phyloP scores from a whole-genome alignment of 2,797 vertebrate species.

The Pygocentrus nattereri region DNA sequence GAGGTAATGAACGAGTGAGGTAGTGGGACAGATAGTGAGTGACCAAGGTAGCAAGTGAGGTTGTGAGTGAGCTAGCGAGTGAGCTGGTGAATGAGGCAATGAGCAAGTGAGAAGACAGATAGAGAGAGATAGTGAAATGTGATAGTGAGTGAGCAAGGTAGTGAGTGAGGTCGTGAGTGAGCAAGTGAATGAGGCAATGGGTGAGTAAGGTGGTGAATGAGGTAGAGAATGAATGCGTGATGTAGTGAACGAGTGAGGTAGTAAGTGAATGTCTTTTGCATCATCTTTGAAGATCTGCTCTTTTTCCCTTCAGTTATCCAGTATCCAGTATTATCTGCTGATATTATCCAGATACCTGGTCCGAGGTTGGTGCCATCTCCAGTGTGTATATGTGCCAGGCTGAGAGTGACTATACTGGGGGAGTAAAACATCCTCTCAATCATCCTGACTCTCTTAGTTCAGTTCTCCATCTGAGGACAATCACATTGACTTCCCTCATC shows the following conservation, averaged over 20 bases:
- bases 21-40: not conserved
- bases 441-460: conserved; percentile 16
- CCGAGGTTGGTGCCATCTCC: too few relatives aligned
- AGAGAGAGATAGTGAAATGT: not conserved
- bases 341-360: too few relatives aligned
- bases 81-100: not conserved
- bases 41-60: not conserved
- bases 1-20: too few relatives aligned
- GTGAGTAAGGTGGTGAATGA: not conserved
- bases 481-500: conserved; percentile 55
- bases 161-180: not conserved
- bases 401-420: not conserved
- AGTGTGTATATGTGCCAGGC: too few relatives aligned
- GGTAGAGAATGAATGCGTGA: not conserved
- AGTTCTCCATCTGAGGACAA: not conserved
- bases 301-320: too few relatives aligned
- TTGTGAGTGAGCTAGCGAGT: not conserved
- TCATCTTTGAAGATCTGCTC: too few relatives aligned
- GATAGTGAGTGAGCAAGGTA: not conserved
- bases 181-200: not conserved
- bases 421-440: not conserved
- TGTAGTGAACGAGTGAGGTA: too few relatives aligned
- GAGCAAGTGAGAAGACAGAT: not conserved
- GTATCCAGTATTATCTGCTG: too few relatives aligned
- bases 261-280: too few relatives aligned